Evolutionary conservation across 2,888 invertebrate species (phyloP).

Genomic region (Synergus laeviventris): DNA sequence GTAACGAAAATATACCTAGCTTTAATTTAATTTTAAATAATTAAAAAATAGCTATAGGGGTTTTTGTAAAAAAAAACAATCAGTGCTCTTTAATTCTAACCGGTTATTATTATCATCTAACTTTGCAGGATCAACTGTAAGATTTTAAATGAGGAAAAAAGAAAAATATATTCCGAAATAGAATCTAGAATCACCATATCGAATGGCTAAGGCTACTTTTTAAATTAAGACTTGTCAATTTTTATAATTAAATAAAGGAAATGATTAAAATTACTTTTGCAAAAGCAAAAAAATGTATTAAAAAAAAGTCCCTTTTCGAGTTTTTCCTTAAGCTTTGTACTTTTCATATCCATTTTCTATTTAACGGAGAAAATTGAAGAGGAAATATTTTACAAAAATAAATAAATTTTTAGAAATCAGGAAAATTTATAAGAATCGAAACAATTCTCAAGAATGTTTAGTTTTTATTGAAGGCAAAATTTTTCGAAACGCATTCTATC

Average conservation of each 20-base stretch:
- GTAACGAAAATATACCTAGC: not conserved
- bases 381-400: slow-evolving; percentile 12
- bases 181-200: not conserved
- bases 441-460: not conserved
- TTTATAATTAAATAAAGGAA: not conserved
- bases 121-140: not conserved
- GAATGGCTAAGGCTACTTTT: not conserved
- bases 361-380: slow-evolving; percentile 9
- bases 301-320: slow-evolving; percentile 2
- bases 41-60: not conserved
- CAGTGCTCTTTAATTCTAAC: not conserved
- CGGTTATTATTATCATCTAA: not conserved
- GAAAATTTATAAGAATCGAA: slow-evolving; percentile 2
- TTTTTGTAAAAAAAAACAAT: not conserved
- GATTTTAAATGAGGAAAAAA: not conserved
- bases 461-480: slow-evolving; percentile 31
- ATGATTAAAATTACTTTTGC: not conserved
- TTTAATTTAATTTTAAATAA: not conserved
- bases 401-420: not conserved
- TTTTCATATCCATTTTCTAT: slow-evolving; percentile 8
- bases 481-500: slow-evolving; percentile 11
- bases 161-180: not conserved
- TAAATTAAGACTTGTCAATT: not conserved
- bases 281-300: not conserved
- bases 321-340: not conserved